Base-by-base conservation (phyloP, 2,797 vertebrate genomes). In the Phyllotis vaccarum region DNA sequence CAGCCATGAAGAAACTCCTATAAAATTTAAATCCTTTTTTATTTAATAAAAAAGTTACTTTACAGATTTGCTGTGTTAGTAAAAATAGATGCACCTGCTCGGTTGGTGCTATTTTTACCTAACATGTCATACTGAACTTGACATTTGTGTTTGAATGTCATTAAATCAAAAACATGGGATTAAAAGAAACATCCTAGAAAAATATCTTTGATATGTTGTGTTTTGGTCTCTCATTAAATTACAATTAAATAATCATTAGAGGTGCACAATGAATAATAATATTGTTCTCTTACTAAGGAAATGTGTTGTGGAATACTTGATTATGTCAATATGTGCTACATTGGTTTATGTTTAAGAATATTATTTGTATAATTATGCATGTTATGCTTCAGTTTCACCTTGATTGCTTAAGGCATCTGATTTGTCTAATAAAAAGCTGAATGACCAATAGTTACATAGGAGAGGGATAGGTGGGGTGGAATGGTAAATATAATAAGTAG, bases 131-230 rank as follows among this genome's bases (percentile, higher is more conserved):
- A 22, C 46, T 66, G 19, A 54, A 83, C 16, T 19, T 79, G 17
- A 9, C 21, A 21, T 91, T 86, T 88, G 68, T 74, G 49, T 87
- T 92, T 90, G 82, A 94, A 68, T 46, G 6, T 43, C 43, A 22
- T 76, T 85, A 70, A 89, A 31, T 76, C 21, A 80, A 60, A 85
- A 75, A 52, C 8, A 68, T 5, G 21, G 52, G 58, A 66, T 21
- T 16, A 6, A 29, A 2, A 24, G 17, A 56, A 58, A 43, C 1
- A 74, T 43, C 37, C 40, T 43, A 17, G 58, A 40, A 72, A 75
- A 60, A 24, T 10, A 86, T 62, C 24, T 40, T 16, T 7, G 12
- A 79, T 66, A 29, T 8, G 13, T 9, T 74, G 2, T 66, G 11
- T 2, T 79, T 16, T 49, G 40, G 19, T n/a, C 21, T 94, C 27